These are phyloP conservation scores for Plutella xylostella DNA, from an alignment of 2,888 invertebrate species.

Conservation along the genomic window DNA sequence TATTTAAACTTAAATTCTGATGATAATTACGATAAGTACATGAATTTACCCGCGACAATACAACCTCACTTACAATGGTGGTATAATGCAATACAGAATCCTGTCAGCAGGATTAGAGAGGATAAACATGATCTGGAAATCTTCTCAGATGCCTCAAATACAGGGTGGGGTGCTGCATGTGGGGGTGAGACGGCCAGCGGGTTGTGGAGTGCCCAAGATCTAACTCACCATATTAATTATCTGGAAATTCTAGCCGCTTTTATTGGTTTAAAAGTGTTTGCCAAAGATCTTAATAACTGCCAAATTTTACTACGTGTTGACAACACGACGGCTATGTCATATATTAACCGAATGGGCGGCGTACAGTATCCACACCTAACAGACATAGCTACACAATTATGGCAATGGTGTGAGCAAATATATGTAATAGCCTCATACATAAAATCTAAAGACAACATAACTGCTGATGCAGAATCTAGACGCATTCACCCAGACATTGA, in stretches of 20 bases:
- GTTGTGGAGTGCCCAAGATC: slow-evolving; percentile 1
- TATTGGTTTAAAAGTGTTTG: slow-evolving; percentile 7
- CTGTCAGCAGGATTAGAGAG: too few species aligned
- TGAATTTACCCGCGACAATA: too few species aligned
- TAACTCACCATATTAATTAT: slow-evolving; percentile 3
- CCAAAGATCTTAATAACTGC: neutral
- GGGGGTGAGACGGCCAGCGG: neutral
- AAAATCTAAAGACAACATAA: slow-evolving; percentile 2
- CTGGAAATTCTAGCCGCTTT: slow-evolving; percentile 6
- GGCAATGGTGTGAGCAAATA: slow-evolving; percentile 9
- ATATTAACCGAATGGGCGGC: slow-evolving; percentile 6
- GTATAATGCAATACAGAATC: too few species aligned
- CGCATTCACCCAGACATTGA: neutral
- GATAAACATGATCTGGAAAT: too few species aligned
- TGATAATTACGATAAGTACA: too few species aligned
- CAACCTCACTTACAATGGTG: too few species aligned
- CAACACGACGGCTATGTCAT: slow-evolving; percentile 5
- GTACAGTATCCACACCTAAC: slow-evolving; percentile 5
- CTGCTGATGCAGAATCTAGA: slow-evolving; percentile 5
- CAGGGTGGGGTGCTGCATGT: neutral
- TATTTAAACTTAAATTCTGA: too few species aligned
- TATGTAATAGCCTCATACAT: slow-evolving; percentile 5
- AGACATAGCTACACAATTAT: neutral
- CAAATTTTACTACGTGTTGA: slow-evolving; percentile 2
- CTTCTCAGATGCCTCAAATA: slow-evolving; percentile 1